A percentile compares a stretch with the other conserved stretches of the same genome.
Conservation (phyloP, 2,113 vertebrate species). For the Rhagologus leucostigma region DNA sequence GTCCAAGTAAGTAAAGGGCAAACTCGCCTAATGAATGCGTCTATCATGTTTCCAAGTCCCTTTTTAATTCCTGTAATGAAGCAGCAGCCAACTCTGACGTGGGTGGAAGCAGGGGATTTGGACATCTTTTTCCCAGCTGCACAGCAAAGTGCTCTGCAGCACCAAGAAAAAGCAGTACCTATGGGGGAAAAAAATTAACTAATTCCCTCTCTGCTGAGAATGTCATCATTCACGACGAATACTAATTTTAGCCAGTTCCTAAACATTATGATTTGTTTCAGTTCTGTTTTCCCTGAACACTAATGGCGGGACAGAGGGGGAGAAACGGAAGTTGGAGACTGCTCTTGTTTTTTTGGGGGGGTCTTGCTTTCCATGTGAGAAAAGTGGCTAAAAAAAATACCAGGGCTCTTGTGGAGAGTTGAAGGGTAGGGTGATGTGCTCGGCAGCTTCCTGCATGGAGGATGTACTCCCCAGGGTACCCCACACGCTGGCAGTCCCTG, state of each 20-base stretch:
- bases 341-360: not conserved
- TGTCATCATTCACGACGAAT: not conserved
- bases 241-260: not conserved
- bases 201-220: not conserved
- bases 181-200: not conserved
- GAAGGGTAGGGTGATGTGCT: not conserved
- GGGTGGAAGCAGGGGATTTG: not conserved
- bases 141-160: not conserved
- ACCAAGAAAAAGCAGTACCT: not conserved
- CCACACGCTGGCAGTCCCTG: fast-evolving
- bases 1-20: not conserved
- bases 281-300: not conserved
- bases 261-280: not conserved
- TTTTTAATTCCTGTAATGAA: not conserved
- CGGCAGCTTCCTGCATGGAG: fast-evolving
- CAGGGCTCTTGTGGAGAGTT: not conserved
- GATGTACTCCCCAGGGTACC: fast-evolving
- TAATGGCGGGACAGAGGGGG: fast-evolving
- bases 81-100: not conserved
- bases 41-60: not conserved
- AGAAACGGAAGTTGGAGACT: not conserved
- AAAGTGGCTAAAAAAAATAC: not conserved
- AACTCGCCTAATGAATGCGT: fast-evolving
- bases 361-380: not conserved
- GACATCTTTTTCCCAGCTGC: not conserved